These are phyloP conservation scores for Tyria jacobaeae DNA, from an alignment of 2,888 invertebrate genomes.

Conservation along the genomic window DNA sequence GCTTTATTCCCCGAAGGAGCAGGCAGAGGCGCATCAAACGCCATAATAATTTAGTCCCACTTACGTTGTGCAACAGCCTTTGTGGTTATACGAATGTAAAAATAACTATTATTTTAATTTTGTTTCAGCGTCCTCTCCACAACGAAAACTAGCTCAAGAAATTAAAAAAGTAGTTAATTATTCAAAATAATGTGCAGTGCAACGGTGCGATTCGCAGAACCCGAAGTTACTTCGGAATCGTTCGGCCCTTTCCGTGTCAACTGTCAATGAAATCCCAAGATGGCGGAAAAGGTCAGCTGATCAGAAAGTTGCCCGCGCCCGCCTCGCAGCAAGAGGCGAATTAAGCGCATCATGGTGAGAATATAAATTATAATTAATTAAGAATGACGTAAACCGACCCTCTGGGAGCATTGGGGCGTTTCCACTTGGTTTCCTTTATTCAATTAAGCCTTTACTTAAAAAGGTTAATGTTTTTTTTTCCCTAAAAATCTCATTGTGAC, in stretches of 20 bases:
- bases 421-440: conserved; percentile 2
- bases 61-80: no score
- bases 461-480: not conserved
- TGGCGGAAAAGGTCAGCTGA: conserved; percentile 86
- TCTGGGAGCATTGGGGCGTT: not conserved
- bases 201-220: conserved; percentile 32
- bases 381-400: not conserved
- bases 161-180: conserved; percentile 25
- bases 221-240: conserved; percentile 43
- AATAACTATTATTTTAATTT: conserved; percentile 19
- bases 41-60: no score
- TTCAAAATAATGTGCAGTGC: conserved; percentile 58
- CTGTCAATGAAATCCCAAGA: conserved; percentile 72
- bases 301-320: conserved; percentile 76
- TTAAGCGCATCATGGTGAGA: conserved; percentile 83
- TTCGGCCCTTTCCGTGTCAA: conserved; percentile 59
- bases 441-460: conserved; percentile 8
- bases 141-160: conserved; percentile 38
- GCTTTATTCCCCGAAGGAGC: no score
- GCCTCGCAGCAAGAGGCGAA: conserved; percentile 74
- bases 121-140: conserved; percentile 49
- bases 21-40: no score
- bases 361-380: conserved; percentile 23
- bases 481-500: conserved; percentile 7
- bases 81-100: not conserved